phyloP scores from a whole-genome alignment of 2,113 vertebrate species.

The Spheniscus mendiculus region DNA sequence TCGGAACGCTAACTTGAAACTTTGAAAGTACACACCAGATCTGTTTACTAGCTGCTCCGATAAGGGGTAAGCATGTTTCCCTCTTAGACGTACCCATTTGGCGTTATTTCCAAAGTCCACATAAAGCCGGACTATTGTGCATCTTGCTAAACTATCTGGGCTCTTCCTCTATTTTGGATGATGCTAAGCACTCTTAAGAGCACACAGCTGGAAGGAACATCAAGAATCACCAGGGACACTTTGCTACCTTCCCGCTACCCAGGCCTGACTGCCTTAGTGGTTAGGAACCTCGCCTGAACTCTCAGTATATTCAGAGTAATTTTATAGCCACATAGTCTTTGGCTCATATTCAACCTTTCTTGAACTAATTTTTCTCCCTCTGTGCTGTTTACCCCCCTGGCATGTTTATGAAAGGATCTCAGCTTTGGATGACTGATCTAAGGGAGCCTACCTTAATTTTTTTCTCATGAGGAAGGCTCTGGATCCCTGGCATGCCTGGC shows the following conservation, averaged over 20 bases:
- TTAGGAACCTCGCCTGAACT: fast-evolving
- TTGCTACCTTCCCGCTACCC: neutral
- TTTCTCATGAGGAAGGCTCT: neutral
- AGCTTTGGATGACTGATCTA: neutral
- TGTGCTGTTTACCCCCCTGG: neutral
- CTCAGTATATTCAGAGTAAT: neutral
- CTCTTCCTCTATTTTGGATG: neutral
- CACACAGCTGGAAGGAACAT: neutral
- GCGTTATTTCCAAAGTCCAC: neutral
- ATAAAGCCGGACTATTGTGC: neutral
- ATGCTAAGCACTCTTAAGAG: neutral
- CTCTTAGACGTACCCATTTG: neutral
- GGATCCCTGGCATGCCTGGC: neutral
- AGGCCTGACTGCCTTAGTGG: neutral
- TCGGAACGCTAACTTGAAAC: neutral
- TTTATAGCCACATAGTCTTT: neutral
- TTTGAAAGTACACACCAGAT: neutral
- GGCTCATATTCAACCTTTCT: neutral
- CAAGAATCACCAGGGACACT: neutral
- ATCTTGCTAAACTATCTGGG: fast-evolving
- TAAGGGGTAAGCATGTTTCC: neutral
- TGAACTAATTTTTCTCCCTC: neutral
- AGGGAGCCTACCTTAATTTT: neutral
- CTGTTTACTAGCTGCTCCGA: neutral
- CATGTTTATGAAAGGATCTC: neutral